Conservation (phyloP, 2,113 vertebrate species). For the mouse (Mus musculus) region GRCm39 chr7:123258501-123259000, state of each 20-base stretch:
- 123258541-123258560: background rate
- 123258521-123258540: background rate
- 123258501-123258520: background rate
- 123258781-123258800: background rate
- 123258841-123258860: background rate
- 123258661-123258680: background rate
- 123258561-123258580: background rate
- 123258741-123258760: background rate
- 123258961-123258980: background rate
- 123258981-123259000: background rate
- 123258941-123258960: background rate
- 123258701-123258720: background rate
- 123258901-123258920: background rate
- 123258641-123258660: background rate
- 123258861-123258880: background rate
- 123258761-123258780: background rate
- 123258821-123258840: constrained; percentile 24
- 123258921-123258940: background rate
- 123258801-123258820: background rate
- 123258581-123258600: background rate
- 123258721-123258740: background rate
- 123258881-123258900: background rate
- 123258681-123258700: background rate
- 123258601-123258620: background rate
- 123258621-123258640: background rate